phyloP scores from a whole-genome alignment of 2,888 invertebrate species.

The Drosophila ustulata region DNA sequence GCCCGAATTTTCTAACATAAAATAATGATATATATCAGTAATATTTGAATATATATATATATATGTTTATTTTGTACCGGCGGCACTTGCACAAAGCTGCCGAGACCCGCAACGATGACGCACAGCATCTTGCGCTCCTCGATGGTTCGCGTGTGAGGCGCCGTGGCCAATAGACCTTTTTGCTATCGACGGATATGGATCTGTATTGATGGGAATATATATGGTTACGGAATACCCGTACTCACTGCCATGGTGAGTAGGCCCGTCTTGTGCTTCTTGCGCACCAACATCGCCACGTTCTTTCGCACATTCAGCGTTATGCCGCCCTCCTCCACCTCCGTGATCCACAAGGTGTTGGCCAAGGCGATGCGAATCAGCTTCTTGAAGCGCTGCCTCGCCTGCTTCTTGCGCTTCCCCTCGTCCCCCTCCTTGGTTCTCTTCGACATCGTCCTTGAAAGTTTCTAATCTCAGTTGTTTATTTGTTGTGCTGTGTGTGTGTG shows the following conservation, averaged over 20 bases:
- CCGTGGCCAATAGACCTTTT: slow-evolving; percentile 87
- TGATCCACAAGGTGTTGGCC: slow-evolving; percentile 49
- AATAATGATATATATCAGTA: neutral
- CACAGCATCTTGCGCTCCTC: slow-evolving; percentile 87
- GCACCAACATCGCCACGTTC: slow-evolving; percentile 62
- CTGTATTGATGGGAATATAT: too few relatives aligned
- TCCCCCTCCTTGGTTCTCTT: slow-evolving; percentile 45
- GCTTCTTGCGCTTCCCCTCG: slow-evolving; percentile 26
- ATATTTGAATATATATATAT: slow-evolving; percentile 16
- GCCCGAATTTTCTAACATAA: slow-evolving; percentile 86
- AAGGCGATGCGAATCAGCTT: slow-evolving; percentile 43
- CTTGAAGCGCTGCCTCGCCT: slow-evolving; percentile 50
- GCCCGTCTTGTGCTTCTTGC: slow-evolving; percentile 64
- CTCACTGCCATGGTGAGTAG: slow-evolving; percentile 61
- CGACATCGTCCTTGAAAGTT: slow-evolving; percentile 23
- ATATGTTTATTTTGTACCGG: slow-evolving; percentile 84
- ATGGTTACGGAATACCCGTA: too few relatives aligned
- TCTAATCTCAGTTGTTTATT: neutral
- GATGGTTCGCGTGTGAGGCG: slow-evolving; percentile 86
- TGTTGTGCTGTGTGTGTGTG: neutral
- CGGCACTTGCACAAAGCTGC: slow-evolving; percentile 88
- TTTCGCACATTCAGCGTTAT: slow-evolving; percentile 63
- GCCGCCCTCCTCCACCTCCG: slow-evolving; percentile 49
- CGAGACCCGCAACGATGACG: slow-evolving; percentile 87
- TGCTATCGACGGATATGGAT: slow-evolving; percentile 84